phyloP scores from a whole-genome alignment of 35 echinoderm and acorn worm species.

The Acanthaster planci region DNA sequence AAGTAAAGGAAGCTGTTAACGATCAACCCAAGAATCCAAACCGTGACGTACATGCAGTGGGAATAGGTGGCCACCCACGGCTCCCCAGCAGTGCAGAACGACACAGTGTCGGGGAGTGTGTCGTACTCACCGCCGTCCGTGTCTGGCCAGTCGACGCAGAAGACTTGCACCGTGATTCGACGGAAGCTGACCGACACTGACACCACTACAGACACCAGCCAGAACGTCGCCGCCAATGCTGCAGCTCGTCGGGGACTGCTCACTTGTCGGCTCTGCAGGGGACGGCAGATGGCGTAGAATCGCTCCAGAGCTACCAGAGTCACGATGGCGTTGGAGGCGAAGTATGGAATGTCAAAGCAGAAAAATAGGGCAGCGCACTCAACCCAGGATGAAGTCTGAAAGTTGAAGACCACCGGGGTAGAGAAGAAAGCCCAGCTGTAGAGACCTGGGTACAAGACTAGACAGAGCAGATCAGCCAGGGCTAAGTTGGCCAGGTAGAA shows the following conservation, averaged over 20 bases:
- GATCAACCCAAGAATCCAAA: not conserved
- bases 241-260: not conserved
- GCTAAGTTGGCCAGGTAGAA: conserved; percentile 37
- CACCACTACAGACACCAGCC: not conserved
- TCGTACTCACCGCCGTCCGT: not conserved
- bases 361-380: conserved; percentile 26
- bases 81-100: not conserved
- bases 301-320: conserved; percentile 47
- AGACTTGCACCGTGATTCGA: not conserved
- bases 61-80: not conserved
- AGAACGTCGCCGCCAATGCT: not conserved
- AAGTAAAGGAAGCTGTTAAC: not conserved
- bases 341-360: conserved; percentile 22
- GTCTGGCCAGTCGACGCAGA: conserved; percentile 12
- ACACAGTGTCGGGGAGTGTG: not conserved
- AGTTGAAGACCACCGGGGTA: conserved; percentile 10
- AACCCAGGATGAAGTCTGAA: not conserved
- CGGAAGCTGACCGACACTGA: not conserved
- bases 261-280: conserved; percentile 25
- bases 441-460: not conserved
- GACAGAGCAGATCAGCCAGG: conserved; percentile 3
- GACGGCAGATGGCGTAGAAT: conserved; percentile 57
- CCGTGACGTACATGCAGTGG: not conserved
- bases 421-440: not conserved
- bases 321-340: conserved; percentile 31